Evolutionary conservation across 2,888 invertebrate genomes (phyloP).

Genomic region (Polymixis lichenea): DNA sequence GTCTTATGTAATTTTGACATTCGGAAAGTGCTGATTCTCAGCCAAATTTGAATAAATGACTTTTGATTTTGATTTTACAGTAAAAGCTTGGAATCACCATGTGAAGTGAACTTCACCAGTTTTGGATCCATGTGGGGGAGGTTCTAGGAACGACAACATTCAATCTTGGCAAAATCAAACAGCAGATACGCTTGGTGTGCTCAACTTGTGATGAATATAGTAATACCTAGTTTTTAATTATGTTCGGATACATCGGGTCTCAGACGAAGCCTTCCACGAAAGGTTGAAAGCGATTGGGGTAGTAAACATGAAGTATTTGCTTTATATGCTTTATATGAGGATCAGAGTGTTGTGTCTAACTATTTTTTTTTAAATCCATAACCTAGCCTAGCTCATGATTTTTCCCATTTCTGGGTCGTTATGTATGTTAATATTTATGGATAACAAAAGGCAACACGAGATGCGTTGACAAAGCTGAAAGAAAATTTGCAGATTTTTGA

Average conservation of each 20-base stretch:
- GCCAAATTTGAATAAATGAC: no score
- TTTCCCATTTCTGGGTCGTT: no score
- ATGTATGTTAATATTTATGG: no score
- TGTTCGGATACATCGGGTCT: neutral
- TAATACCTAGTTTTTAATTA: neutral
- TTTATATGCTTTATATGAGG: neutral
- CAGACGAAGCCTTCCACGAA: neutral
- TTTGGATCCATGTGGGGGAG: neutral
- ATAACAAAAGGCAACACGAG: neutral
- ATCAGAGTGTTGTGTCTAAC: slow-evolving; percentile 1
- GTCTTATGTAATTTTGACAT: no score
- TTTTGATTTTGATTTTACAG: no score
- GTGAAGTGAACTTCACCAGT: neutral
- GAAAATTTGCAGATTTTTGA: neutral
- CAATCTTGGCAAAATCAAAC: slow-evolving; percentile 1
- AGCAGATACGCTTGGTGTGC: neutral
- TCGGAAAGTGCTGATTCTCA: no score
- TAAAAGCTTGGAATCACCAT: slow-evolving; percentile 27
- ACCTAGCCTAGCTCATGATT: neutral
- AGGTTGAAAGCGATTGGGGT: neutral
- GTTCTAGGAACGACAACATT: slow-evolving; percentile 6
- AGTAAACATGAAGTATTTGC: slow-evolving; percentile 1
- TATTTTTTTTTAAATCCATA: neutral
- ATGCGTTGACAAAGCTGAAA: neutral
- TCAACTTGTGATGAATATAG: slow-evolving; percentile 1